Conservation (phyloP, 2,113 vertebrate genomes). For the Agapornis roseicollis region DNA sequence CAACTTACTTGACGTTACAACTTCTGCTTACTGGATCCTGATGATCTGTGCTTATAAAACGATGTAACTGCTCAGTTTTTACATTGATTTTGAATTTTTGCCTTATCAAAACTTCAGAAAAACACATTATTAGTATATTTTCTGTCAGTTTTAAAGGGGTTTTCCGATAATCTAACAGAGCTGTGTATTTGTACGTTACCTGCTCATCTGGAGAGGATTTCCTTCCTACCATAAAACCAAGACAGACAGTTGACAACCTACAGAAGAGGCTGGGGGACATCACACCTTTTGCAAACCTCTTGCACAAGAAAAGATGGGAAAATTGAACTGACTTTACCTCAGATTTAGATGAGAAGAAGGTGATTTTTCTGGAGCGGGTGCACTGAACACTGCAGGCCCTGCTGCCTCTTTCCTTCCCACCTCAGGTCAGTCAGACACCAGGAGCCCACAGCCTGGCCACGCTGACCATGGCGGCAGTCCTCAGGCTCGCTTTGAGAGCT, state of each 20-base stretch:
- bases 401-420: background rate
- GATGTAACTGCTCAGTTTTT: background rate
- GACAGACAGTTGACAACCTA: background rate
- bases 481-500: background rate
- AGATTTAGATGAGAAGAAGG: background rate
- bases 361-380: background rate
- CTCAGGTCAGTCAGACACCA: background rate
- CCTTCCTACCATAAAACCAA: background rate
- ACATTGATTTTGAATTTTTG: background rate
- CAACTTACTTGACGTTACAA: background rate
- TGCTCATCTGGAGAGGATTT: background rate
- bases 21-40: background rate
- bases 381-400: rapidly evolving
- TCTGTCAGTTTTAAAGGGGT: background rate
- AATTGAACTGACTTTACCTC: background rate
- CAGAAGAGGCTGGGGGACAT: background rate
- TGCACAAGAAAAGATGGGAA: background rate
- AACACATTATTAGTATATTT: background rate
- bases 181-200: background rate
- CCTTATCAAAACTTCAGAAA: background rate
- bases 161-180: background rate
- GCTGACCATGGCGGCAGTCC: rapidly evolving
- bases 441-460: rapidly evolving
- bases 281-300: background rate
- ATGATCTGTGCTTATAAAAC: background rate